phyloP scores from a whole-genome alignment of 1,140 invertebrate species.

The Megalopta genalis region DNA sequence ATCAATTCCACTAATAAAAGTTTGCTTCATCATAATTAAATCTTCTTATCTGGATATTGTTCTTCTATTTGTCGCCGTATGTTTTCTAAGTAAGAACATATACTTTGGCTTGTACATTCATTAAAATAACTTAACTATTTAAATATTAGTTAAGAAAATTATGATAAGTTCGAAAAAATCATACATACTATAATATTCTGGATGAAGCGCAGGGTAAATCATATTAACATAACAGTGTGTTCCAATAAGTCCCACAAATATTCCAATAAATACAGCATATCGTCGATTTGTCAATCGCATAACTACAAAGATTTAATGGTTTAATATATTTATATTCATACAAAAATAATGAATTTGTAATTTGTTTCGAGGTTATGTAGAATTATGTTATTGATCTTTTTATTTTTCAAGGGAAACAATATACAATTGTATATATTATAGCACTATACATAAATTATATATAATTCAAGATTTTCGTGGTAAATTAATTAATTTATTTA shows the following conservation, averaged over 20 bases:
- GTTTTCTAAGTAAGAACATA: slow-evolving; percentile 64
- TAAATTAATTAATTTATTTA: not conserved
- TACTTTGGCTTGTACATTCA: slow-evolving; percentile 21
- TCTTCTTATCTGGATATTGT: slow-evolving; percentile 10
- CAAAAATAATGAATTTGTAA: not conserved
- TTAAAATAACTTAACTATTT: slow-evolving; percentile 4
- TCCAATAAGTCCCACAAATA: slow-evolving; percentile 81
- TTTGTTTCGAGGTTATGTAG: not conserved
- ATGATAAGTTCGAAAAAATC: not conserved
- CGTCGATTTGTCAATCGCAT: slow-evolving; percentile 81
- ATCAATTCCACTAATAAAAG: not conserved
- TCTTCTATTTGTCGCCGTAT: slow-evolving; percentile 25
- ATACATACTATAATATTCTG: slow-evolving; percentile 83
- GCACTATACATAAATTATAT: no score
- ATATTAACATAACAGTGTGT: slow-evolving; percentile 83
- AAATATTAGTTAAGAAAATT: not conserved
- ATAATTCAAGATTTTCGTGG: not conserved
- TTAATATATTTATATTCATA: not conserved
- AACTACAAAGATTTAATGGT: not conserved
- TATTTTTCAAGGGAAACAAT: not conserved
- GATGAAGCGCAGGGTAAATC: slow-evolving; percentile 84
- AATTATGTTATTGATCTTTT: not conserved
- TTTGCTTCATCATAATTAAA: not conserved
- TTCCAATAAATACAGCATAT: slow-evolving; percentile 82
- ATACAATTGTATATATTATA: no score